Evolutionary conservation across 2,888 invertebrate genomes (phyloP).

Genomic region (Darwinula stevensoni): DNA sequence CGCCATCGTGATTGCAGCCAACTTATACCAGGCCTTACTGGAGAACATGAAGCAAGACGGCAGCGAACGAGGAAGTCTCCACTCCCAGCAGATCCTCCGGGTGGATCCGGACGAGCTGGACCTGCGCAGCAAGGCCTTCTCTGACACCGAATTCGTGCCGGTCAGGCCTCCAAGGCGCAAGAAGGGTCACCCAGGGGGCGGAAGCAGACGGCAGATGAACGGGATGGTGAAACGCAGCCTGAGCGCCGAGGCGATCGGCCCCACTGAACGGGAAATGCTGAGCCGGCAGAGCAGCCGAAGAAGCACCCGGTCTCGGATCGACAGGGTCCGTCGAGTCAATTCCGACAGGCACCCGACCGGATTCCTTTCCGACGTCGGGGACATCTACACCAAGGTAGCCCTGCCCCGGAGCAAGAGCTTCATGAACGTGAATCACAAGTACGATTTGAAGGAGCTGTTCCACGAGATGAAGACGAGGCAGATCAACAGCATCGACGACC

Average conservation of each 20-base stretch:
- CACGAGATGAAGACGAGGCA: constrained; percentile 10
- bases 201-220: neutral
- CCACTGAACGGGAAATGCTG: neutral
- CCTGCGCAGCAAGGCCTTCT: too few relatives aligned
- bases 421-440: constrained; percentile 41
- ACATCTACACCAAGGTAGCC: constrained; percentile 32
- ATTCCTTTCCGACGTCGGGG: neutral
- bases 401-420: constrained; percentile 61
- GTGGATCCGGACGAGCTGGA: too few relatives aligned
- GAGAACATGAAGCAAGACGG: constrained; percentile 36
- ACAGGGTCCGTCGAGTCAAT: neutral
- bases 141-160: too few relatives aligned
- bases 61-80: neutral
- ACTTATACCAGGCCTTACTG: constrained; percentile 59
- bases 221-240: neutral
- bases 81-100: neutral
- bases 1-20: constrained; percentile 68
- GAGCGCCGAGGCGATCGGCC: neutral
- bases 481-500: constrained; percentile 54
- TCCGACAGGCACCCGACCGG: neutral
- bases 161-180: constrained; percentile 36
- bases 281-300: neutral
- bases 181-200: constrained; percentile 18
- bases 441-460: constrained; percentile 15
- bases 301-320: neutral